Conservation (phyloP, 2,888 invertebrate genomes). For the Psylliodes chrysocephalus region DNA sequence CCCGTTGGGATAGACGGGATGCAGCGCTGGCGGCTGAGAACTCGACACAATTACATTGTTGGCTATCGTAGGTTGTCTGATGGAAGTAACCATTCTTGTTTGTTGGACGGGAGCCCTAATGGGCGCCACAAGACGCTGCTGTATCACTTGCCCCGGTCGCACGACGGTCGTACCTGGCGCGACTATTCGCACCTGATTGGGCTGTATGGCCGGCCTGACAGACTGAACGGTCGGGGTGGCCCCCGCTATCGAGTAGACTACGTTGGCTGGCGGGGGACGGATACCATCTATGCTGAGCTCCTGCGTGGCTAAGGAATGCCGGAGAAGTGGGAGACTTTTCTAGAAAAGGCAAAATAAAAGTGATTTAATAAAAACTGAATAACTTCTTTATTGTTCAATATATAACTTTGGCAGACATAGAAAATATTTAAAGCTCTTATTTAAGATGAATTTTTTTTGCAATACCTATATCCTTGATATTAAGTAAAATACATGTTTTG, state of each 20-base stretch:
- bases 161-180: constrained; percentile 65
- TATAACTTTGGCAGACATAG: too few species aligned
- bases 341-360: too few species aligned
- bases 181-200: constrained; percentile 65
- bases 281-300: constrained; percentile 96
- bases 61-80: constrained; percentile 57
- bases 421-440: too few species aligned
- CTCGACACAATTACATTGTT: constrained; percentile 60
- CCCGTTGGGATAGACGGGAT: constrained; percentile 59
- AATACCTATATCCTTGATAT: too few species aligned
- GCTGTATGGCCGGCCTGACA: constrained; percentile 30
- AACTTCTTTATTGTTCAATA: too few species aligned
- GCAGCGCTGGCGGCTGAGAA: constrained; percentile 64
- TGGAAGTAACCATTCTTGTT: constrained; percentile 61
- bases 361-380: too few species aligned
- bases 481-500: too few species aligned
- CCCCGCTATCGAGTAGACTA: constrained; percentile 70
- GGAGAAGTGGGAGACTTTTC: constrained; percentile 94
- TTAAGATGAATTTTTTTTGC: too few species aligned
- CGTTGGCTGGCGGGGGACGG: constrained; percentile 83
- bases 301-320: constrained; percentile 89
- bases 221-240: constrained; percentile 62
- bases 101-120: constrained; percentile 57
- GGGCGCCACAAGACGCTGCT: constrained; percentile 69
- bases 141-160: constrained; percentile 67